Evolutionary conservation across 1,140 invertebrate species (phyloP), one percentile per base, ranked within the genome.

Genomic region (Drosophila ironensis): DNA sequence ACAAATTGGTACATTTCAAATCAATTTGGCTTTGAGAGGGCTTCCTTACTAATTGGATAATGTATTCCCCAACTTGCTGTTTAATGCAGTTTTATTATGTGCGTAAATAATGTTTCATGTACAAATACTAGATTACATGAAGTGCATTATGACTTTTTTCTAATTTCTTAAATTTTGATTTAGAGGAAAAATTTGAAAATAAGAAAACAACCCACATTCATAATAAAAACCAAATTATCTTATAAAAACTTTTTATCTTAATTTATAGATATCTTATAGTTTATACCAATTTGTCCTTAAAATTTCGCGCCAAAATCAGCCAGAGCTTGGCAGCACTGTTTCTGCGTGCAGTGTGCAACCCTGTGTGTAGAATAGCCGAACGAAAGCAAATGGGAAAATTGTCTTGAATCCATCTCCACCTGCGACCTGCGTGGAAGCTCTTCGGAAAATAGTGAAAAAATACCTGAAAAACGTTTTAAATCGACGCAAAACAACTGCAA

Each of bases 311-410:
- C 37, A 20, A 30, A 2, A 4, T 27, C 30, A n/a, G n/a, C 25
- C 11, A 38, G 30, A 20, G 1, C 8, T 5, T 5, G 8, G 17
- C 60, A 77, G n/a, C 72, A 72, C 60, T 82, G 35, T 1, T 17
- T 12, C 33, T 12, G 44, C 27, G 14, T 24, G 37, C 38, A 35
- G 33, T 37, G 52, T 81, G 40, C 78, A 78, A 77, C 78, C 47
- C 78, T 82, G 78, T 82, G 78, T 82, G 78, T 82, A 82, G 78
- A 82, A 82, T 82, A 82, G 63, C 63, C 51, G 42, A 53, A 35
- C 64, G 84, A 82, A 82, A 84, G 78, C 72, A 22, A 82, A 82
- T 77, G 42, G 51, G 70, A 50, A 33, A 76, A 76, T 51, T 67
- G 53, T 73, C 41, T 61, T 59, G n/a, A n/a, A n/a, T n/a, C n/a